Base-by-base conservation (phyloP, 2,888 invertebrate genomes). In the Andricus quercusramuli region DNA sequence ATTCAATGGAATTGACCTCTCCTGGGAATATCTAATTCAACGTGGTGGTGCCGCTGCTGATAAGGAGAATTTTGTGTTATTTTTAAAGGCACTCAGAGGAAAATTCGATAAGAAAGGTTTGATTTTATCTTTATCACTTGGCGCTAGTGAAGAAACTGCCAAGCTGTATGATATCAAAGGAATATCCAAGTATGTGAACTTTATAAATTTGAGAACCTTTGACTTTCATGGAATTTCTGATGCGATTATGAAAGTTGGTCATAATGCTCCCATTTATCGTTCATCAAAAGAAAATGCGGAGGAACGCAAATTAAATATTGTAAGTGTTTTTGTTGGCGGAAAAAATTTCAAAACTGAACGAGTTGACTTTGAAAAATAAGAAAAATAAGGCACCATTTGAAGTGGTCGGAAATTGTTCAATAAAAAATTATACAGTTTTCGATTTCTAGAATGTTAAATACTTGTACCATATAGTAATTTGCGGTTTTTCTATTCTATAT, bases 171-270 rank as follows among this genome's bases (percentile, higher is more conserved):
- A 95, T 88, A 94, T 96, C 41, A 91, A 94, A 0, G 92, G 92
- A 80, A 91, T 96, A 17, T 93, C 94, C 0, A 91, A 94, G 94
- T 94, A 95, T 83, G 90, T 96, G 32, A 95, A 97, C 87, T 93
- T 95, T 37, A 94, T 97, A 68, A 95, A 95, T 86, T 88, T 97
- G 0, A 96, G 97, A 96, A 91, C 96, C 0, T 97, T 97, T 86
- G 96, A 96, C 89, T 93, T 96, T 86, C 95, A 96, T 96, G 96
- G 1, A 91, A 95, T 9, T 3, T 96, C 95, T 95, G 96, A 96
- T 70, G 76, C 89, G 0, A 92, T 13, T 41, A 13, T 11, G 11
- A 44, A 92, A 0, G 95, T 96, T 0, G 96, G 96, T 0, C 94
- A 95, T 79, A 96, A 96, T 88, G 94, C 96, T 0, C 95, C 96